Base-by-base conservation (phyloP, 1,140 invertebrate genomes). In the Hylaeus anthracinus region DNA sequence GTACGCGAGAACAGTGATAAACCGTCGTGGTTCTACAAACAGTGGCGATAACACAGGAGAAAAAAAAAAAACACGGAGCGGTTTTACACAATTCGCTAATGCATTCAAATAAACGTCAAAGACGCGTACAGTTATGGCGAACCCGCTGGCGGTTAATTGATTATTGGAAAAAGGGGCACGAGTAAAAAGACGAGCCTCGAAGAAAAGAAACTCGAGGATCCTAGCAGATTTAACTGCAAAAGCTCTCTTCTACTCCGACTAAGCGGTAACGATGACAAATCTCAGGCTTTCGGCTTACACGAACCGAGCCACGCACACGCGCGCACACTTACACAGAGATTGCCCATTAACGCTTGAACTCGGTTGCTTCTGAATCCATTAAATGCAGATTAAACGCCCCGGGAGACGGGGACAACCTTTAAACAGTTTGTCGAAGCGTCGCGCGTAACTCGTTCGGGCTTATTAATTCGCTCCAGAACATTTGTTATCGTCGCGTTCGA, bases 401-500 rank as follows among this genome's bases (percentile, higher is more conserved):
- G 64, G 51, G n/a, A 58, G 43, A 39, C 64, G 58, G 73, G 63
- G 51, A 26, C 15, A 77, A 70, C n/a, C 58, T 72, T 37, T 63
- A 72, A 78, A 78, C 67, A 53, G 67, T 63, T 72, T 72, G 67
- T 43, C 76, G 76, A 72, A 72, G 4, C 48, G 75, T 60, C n/a
- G 43, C 56, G 75, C 67, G 45, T 70, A 71, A 53, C 67, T 78
- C 76, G 67, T 26, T n/a, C 58, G 14, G 15, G 15, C 8, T 72
- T 71, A 84, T 81, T 80, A 86, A 69, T 84, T 78, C 58, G 65
- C 61, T 64, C 63, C 60, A 15, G 58, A 72, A 39, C 60, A 69
- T 75, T 71, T 56, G 55, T 79, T 86, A 86, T 86, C 84, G 78
- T 85, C 76, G 48, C 66, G 67, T 72, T 79, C 73, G 61, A 69